Percentiles rank a stretch among this genome's conserved stretches.
Evolutionary conservation across 30 jellyfish, hydroid and myxozoan species (phyloP).

Genomic region (Chrysaora quinquecirrha): DNA sequence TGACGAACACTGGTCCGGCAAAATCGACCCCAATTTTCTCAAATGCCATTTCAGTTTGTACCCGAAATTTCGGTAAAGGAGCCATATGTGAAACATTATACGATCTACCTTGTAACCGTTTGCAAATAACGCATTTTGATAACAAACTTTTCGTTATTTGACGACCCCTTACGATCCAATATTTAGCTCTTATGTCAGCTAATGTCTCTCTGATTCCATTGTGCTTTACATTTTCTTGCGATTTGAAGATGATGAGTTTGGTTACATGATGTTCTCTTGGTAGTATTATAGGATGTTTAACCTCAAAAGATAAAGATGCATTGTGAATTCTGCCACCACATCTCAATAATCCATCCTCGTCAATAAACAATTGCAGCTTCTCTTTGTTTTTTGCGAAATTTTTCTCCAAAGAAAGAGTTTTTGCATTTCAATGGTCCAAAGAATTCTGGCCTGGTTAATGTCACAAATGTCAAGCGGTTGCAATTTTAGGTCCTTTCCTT

Average conservation of each 20-base stretch:
- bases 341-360: conserved; percentile 15
- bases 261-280: conserved; percentile 17
- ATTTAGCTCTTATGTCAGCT: conserved; percentile 15
- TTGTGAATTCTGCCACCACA: conserved; percentile 30
- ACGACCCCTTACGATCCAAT: conserved; percentile 4
- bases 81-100: conserved; percentile 10
- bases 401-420: no score
- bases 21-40: conserved; percentile 35
- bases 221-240: conserved; percentile 11
- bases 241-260: not conserved
- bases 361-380: conserved; percentile 1
- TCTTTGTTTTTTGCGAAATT: conserved; percentile 1
- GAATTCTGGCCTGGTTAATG: conserved; percentile 9
- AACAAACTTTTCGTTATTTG: conserved; percentile 6
- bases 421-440: no score
- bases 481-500: not conserved
- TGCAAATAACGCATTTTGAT: conserved; percentile 7
- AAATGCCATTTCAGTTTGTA: conserved; percentile 24
- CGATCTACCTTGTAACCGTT: conserved; percentile 5
- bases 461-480: not conserved
- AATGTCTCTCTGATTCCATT: conserved; percentile 25
- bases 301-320: conserved; percentile 10
- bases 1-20: conserved; percentile 33
- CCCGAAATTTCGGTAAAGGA: conserved; percentile 15
- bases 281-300: conserved; percentile 4